Conservation (phyloP, 1,140 invertebrate genomes). For the Rhagoletis pomonella region DNA sequence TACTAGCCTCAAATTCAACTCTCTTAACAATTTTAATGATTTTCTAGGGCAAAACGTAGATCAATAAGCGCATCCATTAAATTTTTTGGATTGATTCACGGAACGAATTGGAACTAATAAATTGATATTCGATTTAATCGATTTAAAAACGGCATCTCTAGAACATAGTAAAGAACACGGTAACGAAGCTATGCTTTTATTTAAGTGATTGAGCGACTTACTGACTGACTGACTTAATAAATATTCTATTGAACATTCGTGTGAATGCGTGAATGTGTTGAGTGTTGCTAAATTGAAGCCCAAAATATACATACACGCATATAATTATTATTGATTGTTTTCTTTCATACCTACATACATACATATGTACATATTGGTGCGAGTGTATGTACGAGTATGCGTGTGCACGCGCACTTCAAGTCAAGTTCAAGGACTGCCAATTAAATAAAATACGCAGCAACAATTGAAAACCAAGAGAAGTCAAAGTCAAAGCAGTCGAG, state of each 20-base stretch:
- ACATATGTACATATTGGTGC: not conserved
- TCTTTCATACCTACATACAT: not conserved
- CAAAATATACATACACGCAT: not conserved
- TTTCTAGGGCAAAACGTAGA: no score
- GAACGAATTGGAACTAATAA: no score
- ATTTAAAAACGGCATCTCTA: no score
- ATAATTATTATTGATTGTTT: not conserved
- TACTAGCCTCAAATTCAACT: no score
- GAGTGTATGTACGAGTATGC: not conserved
- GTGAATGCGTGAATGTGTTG: not conserved
- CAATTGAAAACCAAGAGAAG: slow-evolving; percentile 45
- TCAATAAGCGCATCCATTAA: no score
- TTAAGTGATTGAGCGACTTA: not conserved
- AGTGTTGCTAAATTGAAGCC: not conserved
- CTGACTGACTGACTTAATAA: not conserved
- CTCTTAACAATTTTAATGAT: no score
- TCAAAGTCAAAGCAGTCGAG: not conserved
- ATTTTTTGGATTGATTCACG: no score
- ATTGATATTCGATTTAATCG: no score
- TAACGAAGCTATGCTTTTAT: not conserved
- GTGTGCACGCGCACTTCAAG: slow-evolving; percentile 64
- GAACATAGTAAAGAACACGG: no score
- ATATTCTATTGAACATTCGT: not conserved
- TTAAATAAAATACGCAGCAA: slow-evolving; percentile 67
- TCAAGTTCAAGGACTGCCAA: slow-evolving; percentile 74